These are phyloP conservation scores for Leucoma salicis DNA, from an alignment of 2,888 invertebrate genomes.

Conservation along the genomic window DNA sequence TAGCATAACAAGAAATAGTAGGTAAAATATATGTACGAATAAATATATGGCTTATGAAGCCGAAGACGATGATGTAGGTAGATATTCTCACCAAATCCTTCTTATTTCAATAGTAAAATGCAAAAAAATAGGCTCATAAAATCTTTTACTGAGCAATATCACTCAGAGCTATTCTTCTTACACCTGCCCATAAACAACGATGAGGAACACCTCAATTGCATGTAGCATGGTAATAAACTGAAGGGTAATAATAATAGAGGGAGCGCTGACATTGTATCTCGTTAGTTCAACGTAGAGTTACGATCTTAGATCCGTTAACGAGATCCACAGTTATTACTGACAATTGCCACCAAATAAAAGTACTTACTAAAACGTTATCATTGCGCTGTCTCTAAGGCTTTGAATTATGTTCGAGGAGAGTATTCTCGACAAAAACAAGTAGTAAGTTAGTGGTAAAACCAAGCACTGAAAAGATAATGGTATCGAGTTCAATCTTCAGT, in stretches of 20 bases:
- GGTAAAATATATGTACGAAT: too few relatives aligned
- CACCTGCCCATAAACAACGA: slow-evolving; percentile 27
- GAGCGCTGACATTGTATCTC: slow-evolving; percentile 44
- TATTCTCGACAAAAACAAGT: too few relatives aligned
- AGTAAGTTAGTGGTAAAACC: too few relatives aligned
- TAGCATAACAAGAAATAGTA: too few relatives aligned
- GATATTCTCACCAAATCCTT: too few relatives aligned
- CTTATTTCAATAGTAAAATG: too few relatives aligned
- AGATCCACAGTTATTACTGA: slow-evolving; percentile 53
- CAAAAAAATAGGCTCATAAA: not conserved
- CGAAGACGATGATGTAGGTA: too few relatives aligned
- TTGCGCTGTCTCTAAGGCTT: slow-evolving; percentile 39
- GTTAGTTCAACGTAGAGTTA: slow-evolving; percentile 49
- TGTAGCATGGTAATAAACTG: slow-evolving; percentile 34
- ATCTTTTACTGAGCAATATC: not conserved
- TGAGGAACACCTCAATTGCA: slow-evolving; percentile 32
- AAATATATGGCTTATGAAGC: too few relatives aligned
- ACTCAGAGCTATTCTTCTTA: slow-evolving; percentile 2
- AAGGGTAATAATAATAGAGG: slow-evolving; percentile 32
- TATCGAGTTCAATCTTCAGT: too few relatives aligned
- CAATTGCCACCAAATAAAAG: slow-evolving; percentile 28
- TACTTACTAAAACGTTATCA: slow-evolving; percentile 52
- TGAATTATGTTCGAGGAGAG: slow-evolving; percentile 20
- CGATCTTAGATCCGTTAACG: slow-evolving; percentile 53
- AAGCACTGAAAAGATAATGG: too few relatives aligned